These are phyloP conservation scores for Platygyra sinensis DNA, from an alignment of 64 coral and sea anemone genomes.

Conservation along the genomic window DNA sequence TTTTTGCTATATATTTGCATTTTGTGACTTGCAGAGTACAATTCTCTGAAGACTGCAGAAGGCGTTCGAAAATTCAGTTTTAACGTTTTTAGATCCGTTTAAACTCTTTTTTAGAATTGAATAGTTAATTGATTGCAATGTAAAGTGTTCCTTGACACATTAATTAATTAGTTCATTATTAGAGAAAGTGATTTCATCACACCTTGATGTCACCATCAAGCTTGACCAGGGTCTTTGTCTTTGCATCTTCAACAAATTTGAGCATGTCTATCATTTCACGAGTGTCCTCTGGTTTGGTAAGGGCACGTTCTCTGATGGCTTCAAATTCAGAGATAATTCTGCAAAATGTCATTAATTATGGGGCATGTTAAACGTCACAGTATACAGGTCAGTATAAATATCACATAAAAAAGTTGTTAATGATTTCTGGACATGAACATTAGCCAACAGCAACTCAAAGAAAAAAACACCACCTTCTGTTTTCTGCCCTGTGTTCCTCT, in stretches of 20 bases:
- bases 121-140: too few species aligned
- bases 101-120: too few species aligned
- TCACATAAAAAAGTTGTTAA: too few species aligned
- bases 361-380: too few species aligned
- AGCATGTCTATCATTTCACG: constrained; percentile 98
- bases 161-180: background rate
- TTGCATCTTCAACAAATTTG: constrained; percentile 92
- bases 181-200: background rate
- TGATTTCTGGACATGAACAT: background rate
- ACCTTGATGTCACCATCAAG: constrained; percentile 95
- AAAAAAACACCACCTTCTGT: constrained; percentile 63
- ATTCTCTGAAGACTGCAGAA: too few species aligned
- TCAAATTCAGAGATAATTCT: constrained; percentile 97
- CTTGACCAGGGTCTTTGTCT: constrained; percentile 80
- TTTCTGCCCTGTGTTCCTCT: constrained; percentile 91
- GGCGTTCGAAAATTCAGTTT: too few species aligned
- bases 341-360: background rate
- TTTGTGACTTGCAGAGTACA: too few species aligned
- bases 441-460: background rate
- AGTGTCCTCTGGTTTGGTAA: constrained; percentile 92
- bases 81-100: too few species aligned
- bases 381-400: too few species aligned
- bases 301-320: constrained; percentile 75
- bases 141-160: background rate
- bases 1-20: too few species aligned